Percentiles rank a stretch among this genome's conserved stretches.
phyloP scores from a whole-genome alignment of 2,888 invertebrate genomes.

The Polydrusus pterygomalis region DNA sequence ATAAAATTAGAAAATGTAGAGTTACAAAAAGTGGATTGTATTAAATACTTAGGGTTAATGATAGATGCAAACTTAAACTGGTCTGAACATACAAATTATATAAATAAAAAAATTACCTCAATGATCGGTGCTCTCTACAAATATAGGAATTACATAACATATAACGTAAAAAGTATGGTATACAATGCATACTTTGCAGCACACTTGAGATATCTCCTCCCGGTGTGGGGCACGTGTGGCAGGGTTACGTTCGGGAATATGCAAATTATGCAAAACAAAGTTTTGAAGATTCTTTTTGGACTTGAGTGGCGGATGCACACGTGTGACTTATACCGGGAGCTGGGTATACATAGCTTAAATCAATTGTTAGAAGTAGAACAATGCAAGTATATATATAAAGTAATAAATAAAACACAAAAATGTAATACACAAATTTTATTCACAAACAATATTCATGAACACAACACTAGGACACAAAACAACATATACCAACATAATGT shows the following conservation, averaged over 20 bases:
- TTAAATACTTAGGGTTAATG: slow-evolving; percentile 17
- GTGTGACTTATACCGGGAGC: background rate
- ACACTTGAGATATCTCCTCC: slow-evolving; percentile 5
- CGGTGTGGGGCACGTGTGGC: slow-evolving; percentile 11
- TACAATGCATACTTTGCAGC: slow-evolving; percentile 16
- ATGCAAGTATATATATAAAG: background rate
- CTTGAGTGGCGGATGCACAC: background rate
- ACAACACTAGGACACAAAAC: background rate
- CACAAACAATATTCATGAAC: background rate
- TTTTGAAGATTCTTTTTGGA: slow-evolving; percentile 13
- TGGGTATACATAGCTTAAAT: background rate
- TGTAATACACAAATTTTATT: too few species aligned
- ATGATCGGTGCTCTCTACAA: background rate
- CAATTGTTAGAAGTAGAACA: background rate
- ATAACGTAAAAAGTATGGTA: background rate
- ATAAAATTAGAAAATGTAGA: slow-evolving; percentile 1
- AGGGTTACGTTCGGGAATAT: background rate
- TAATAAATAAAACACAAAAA: background rate
- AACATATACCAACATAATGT: background rate
- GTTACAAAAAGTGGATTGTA: background rate
- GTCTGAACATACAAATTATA: background rate
- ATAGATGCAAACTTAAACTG: background rate
- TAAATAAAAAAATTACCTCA: background rate
- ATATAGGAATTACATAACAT: slow-evolving; percentile 1
- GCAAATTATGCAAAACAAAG: slow-evolving; percentile 9